Base-by-base conservation (phyloP, 2,113 vertebrate species). In the Micromys minutus region DNA sequence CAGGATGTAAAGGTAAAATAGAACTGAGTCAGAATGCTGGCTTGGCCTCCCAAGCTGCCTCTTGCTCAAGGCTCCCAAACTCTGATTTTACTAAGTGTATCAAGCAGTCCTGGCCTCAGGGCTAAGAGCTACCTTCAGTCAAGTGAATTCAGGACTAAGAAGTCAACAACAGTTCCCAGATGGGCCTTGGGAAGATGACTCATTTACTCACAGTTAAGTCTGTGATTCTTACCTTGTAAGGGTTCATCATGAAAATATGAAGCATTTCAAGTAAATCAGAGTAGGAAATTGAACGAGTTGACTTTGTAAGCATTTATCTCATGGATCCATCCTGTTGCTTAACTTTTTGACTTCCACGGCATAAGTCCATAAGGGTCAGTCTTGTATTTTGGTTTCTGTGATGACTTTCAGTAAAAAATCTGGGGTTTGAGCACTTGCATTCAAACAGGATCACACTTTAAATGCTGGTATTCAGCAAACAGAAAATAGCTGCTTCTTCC, bases 341-440 rank as follows among this genome's bases (percentile, higher is more conserved):
- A 34, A 39, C 96, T 94, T n/a, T 71, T 87, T 52, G 84, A 72
- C 52, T 95, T 95, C 26, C 71, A 89, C 11, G 11, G 16, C 34
- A 36, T 89, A 63, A 93, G 50, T 91, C 84, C 91, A 36, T 71
- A 93, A 77, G 17, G 7, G 59, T 72, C 45, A 9, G 59, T 72
- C 45, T 42, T 61, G 61, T 3, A n/a, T 90, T 87, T 84, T 3
- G 1, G 31, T 87, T 57, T 29, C 36, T 50, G 55, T 80, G 69
- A 67, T 96, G 65, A 87, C 22, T 94, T 93, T 88, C 36, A 84
- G 47, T 71, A n/a, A 89, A 65, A n/a, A 75, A 57, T 59, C 45
- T 89, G 61, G 22, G 79, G 47, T 84, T 96, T 93, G 71, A 9
- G n/a, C 47, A 50, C 89, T 55, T 97, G 94, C 52, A 96, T 93